Evolutionary conservation across 2,797 vertebrate species (phyloP), one percentile per base, ranked within the genome.

Genomic region (Pangasius sanitwongsei): DNA sequence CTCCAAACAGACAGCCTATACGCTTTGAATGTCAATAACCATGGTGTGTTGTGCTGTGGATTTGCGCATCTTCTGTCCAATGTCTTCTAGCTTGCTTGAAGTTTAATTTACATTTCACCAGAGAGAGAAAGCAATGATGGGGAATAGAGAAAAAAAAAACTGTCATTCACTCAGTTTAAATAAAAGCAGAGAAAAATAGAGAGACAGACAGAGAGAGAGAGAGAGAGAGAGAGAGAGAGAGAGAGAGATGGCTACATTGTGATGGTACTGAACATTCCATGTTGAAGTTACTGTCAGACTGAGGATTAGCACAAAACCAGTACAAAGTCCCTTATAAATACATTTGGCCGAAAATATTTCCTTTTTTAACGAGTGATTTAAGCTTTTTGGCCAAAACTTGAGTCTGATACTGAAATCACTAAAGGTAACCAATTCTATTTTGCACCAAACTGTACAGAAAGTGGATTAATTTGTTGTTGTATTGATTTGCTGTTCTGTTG

Each of bases 81-180:
- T 55, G 75, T 57, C 86, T 70, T 87, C 50, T 72, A 72, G 48
- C 28, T 59, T 59, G 57, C 69, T 37, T 59, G 16, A 31, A 31
- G 65, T 61, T 74, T 59, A 25, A 88, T 85, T 88, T 84, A 65
- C 87, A 88, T 84, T 84, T 77, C 87, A 88, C 44, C 82, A 75
- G 80, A 63, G 57, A 74, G 20, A 82, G 65, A 84, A 28, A 75
- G 44, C 7, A 88, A 34, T 83, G 69, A 83, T 44, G n/a, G 69
- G n/a, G 67, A 72, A 28, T 41, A 77, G 18, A 63, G 6, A n/a
- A n/a, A 31, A 16, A 16, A n/a, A 34, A 18, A 8, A 0, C 57
- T 63, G 41, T 77, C 85, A 86, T 86, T 86, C 85, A 28, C 16
- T 59, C 85, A 31, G 55, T 72, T 70, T 70, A 57, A 74, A 80